Evolutionary conservation across 2,888 invertebrate species (phyloP), one percentile per base, ranked within the genome.

Genomic region (Phortica magna): DNA sequence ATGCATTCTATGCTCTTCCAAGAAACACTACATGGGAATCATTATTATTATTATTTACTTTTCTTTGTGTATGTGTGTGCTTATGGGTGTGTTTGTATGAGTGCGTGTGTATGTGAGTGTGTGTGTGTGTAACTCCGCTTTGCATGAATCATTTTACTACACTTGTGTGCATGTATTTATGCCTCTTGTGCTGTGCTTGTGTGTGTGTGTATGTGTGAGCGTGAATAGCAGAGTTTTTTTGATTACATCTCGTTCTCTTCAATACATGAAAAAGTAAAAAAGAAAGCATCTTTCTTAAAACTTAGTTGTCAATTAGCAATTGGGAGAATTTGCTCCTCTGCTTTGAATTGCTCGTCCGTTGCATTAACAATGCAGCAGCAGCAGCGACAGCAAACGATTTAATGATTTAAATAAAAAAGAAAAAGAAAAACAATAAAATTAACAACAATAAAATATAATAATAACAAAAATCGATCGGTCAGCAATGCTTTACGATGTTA

Each of bases 221-320:
- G 73, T 72, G 71, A 80, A 61, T 71, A 81, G 81, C 90, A 89
- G 89, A 90, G 90, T 91, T 91, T 89, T 91, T 83, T 89, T 88
- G 90, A 84, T 91, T 90, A 90, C 68, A 80, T 85, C 87, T 87
- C 86, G 84, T 75, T 31, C 74, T 59, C 64, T 78, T 10, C 39
- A 64, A 53, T 41, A 67, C 3, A 31, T 31, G 31, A 31, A 71
- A 43, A 17, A 64, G n/a, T 43, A n/a, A 31, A 77, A 70, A 59
- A 71, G 72, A 70, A 74, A 73, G 73, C 77, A 70, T 73, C 73
- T 75, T 70, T 59, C 79, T 76, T 72, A 76, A 79, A 72, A 71
- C 68, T 55, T 53, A 70, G 31, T 31, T 31, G 31, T 31, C 31
- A 31, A 4, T 31, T 31, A 31, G 31, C 31, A 31, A 31, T 31